Evolutionary conservation across 2,113 vertebrate genomes (phyloP), one percentile per base, ranked within the genome.

Genomic region (Python bivittatus): DNA sequence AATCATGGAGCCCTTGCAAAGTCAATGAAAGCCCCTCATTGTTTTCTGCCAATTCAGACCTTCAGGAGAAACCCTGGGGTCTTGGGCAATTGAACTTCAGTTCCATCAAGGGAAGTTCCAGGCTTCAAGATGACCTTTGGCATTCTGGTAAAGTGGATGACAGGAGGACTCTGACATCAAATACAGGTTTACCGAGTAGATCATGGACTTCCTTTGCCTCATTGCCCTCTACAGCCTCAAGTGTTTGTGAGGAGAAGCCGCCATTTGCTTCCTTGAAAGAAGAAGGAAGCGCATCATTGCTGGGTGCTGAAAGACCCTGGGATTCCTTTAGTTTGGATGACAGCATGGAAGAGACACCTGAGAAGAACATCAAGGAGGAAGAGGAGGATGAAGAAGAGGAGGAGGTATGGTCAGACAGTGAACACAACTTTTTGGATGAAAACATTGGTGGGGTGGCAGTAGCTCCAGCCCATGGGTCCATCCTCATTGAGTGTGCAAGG

Each of bases 351-450:
- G 98, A 97, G 88, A 94, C 96, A 27, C 94, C 96, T 0, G 96
- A 97, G 61, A 98, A 96, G 88, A 5, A 0, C 0, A 91, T 96
- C 20, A 97, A 97, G 96, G 96, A 93, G 91, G 97, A 97, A 1
- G 97, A 97, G 12, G 96, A 33, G 2, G 98, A 96, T 0, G 97
- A 97, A 17, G 97, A 98, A 2, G 98, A 98, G 5, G 98, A 98
- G 27, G 98, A 98, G 92, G 97, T 98, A 92, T 99, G 98, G 98
- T 99, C 99, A 0, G 99, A 99, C 97, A 99, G 99, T 0, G 99
- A 99, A 94, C 99, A 99, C 98, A 99, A 99, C 97, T 99, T 99
- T 97, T 97, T 99, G 92, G 99, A 99, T 17, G 98, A 98, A 91
- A 99, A 99, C 97, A 99, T 99, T 0, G 99, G 99, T 0, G 99